Conservation (phyloP, 2,113 vertebrate species). For the Oreochromis spilurus region DNA sequence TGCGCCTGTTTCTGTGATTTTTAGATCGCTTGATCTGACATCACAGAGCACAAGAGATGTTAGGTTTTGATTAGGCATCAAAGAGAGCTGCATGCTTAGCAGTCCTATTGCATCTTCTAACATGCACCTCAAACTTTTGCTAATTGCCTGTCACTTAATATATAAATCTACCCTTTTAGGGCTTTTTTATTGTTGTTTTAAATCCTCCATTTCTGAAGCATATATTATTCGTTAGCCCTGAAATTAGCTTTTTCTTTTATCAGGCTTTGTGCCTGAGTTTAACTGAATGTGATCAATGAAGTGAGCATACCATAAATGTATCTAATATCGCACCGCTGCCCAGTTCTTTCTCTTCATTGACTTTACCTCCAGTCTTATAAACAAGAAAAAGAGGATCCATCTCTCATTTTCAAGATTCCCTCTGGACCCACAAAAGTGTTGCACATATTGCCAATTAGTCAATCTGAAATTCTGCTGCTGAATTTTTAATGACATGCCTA, state of each 20-base stretch:
- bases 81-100: conserved; percentile 39
- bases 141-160: conserved; percentile 50
- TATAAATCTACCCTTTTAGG: conserved; percentile 38
- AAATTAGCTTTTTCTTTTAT: not conserved
- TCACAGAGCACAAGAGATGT: conserved; percentile 56
- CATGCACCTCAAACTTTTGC: conserved; percentile 39
- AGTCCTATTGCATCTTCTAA: conserved; percentile 40
- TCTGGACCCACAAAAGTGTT: not conserved
- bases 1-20: conserved; percentile 58
- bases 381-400: not conserved
- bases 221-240: not conserved
- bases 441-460: not conserved
- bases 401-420: not conserved
- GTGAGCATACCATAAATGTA: not conserved
- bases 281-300: conserved; percentile 12
- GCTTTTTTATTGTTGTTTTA: conserved; percentile 1
- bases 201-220: not conserved
- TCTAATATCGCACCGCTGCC: not conserved
- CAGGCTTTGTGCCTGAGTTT: not conserved
- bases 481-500: not conserved
- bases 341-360: not conserved
- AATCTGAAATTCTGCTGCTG: not conserved
- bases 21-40: conserved; percentile 63
- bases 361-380: not conserved
- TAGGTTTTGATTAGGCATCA: conserved; percentile 60